A percentile compares a stretch with the other conserved stretches of the same genome.
Evolutionary conservation across 2,888 invertebrate species (phyloP).

Genomic region (Hoplodrina ambigua): DNA sequence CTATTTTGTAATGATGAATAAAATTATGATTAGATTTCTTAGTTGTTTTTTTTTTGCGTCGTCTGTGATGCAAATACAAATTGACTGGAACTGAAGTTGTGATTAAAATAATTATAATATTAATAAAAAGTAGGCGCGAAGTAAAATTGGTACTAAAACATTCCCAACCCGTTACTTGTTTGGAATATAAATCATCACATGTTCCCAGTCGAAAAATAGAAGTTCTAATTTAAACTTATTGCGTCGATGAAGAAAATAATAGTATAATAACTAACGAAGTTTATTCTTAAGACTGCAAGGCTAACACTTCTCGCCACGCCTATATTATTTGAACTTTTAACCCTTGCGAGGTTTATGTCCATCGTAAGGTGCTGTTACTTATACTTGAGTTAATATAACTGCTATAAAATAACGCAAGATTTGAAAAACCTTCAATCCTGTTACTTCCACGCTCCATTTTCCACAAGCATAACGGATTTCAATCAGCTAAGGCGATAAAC

Average conservation of each 20-base stretch:
- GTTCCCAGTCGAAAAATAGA: slow-evolving; percentile 18
- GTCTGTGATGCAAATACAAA: slow-evolving; percentile 16
- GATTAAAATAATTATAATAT: neutral
- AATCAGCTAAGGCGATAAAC: slow-evolving; percentile 30
- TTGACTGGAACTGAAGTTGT: neutral
- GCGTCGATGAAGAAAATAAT: slow-evolving; percentile 41
- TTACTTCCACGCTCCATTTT: slow-evolving; percentile 37
- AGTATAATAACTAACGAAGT: slow-evolving; percentile 45
- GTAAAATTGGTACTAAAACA: neutral
- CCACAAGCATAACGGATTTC: slow-evolving; percentile 42
- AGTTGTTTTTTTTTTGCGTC: slow-evolving; percentile 7
- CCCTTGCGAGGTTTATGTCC: slow-evolving; percentile 44
- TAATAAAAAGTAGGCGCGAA: neutral
- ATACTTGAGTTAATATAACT: slow-evolving; percentile 27
- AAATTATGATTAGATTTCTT: slow-evolving; percentile 8
- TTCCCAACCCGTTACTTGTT: neutral
- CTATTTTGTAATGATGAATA: slow-evolving; percentile 38
- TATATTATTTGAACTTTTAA: slow-evolving; percentile 57
- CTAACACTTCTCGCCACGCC: slow-evolving; percentile 51
- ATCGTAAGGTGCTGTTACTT: slow-evolving; percentile 47
- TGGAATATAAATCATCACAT: neutral
- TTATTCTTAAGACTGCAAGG: slow-evolving; percentile 29
- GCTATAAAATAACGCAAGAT: slow-evolving; percentile 27
- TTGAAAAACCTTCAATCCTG: slow-evolving; percentile 4
- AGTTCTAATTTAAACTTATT: slow-evolving; percentile 49